These are phyloP conservation scores for Cryptomyrus ogoouensis DNA, from an alignment of 2,113 vertebrate species.

Conservation along the genomic window DNA sequence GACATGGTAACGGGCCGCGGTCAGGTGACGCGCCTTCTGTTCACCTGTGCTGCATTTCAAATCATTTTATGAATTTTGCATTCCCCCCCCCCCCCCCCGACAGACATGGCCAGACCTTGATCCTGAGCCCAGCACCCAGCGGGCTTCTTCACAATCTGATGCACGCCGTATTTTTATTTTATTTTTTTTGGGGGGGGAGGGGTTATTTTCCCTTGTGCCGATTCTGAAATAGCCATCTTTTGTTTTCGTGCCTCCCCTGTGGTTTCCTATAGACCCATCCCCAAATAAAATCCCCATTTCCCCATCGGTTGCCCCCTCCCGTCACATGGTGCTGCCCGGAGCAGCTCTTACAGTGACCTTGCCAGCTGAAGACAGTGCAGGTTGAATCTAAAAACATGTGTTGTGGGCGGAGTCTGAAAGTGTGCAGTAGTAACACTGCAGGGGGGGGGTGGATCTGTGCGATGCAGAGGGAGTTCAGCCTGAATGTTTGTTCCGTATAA, in stretches of 20 bases:
- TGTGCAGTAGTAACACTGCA: not conserved
- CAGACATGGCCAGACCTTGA: not conserved
- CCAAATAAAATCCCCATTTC: not conserved
- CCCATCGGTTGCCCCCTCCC: not conserved
- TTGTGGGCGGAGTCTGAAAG: not conserved
- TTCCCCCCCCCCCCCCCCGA: not conserved
- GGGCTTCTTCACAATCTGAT: not conserved
- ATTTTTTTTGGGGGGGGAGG: not conserved
- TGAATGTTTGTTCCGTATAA: not conserved
- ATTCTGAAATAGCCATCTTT: not conserved
- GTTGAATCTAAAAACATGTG: not conserved
- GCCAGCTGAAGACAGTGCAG: not conserved
- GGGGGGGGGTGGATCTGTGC: not conserved
- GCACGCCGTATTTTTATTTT: not conserved
- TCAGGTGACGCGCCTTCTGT: not conserved
- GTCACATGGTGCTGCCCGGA: not conserved
- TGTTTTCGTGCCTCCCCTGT: not conserved
- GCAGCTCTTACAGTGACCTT: not conserved
- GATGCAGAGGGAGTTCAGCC: not conserved
- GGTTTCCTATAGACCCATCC: not conserved
- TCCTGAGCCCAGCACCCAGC: not conserved
- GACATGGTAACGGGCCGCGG: not conserved
- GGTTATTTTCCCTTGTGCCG: not conserved
- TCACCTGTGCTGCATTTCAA: not conserved
- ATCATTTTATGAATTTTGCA: not conserved